Base-by-base conservation (phyloP, 2,113 vertebrate genomes). In the Chionomys nivalis region DNA sequence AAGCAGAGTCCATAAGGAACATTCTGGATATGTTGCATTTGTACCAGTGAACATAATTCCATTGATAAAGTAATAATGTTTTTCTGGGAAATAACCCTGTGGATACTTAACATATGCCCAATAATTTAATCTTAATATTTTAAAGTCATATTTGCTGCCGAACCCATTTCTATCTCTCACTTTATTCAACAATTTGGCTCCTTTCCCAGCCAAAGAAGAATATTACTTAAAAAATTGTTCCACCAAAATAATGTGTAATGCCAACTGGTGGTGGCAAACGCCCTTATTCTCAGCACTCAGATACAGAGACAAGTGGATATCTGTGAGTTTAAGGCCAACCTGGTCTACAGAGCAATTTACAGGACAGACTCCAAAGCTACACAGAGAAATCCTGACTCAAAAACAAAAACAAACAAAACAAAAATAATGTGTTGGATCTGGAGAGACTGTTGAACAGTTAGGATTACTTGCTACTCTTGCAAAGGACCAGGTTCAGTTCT, bases 151-250 rank as follows among this genome's bases (percentile, higher is more conserved):
- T 63, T 26, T 93, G 79, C 1, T 89, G 55, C 39, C 33, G 49
- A 72, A n/a, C 36, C 81, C 12, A n/a, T 65, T 65, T 86, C 90
- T 66, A 76, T 58, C 44, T 89, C 47, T 21, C 5, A 61, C 1
- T 94, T 52, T 82, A 39, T 87, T 68, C 75, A 52, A 33, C 10
- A 73, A 36, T 12, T 28, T 61, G 36, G 13, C 13, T 93, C 94
- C 81, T 94, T 86, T 89, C 81, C 68, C 70, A 93, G 91, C 26
- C 49, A 75, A 88, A 89, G 68, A 61, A 87, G 90, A 94, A 78
- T 49, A 4, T 23, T 68, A 39, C 26, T 17, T 79, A 94, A 93
- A 93, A 85, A 82, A 68, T 55, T 90, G 12, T 79, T 95, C 28
- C 23, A 55, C 4, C 73, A 75, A 52, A 52, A 52, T 52, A 52